Evolutionary conservation across 1,140 invertebrate genomes (phyloP), one percentile per base, ranked within the genome.

Genomic region (Cyrtorhinus lividipennis): DNA sequence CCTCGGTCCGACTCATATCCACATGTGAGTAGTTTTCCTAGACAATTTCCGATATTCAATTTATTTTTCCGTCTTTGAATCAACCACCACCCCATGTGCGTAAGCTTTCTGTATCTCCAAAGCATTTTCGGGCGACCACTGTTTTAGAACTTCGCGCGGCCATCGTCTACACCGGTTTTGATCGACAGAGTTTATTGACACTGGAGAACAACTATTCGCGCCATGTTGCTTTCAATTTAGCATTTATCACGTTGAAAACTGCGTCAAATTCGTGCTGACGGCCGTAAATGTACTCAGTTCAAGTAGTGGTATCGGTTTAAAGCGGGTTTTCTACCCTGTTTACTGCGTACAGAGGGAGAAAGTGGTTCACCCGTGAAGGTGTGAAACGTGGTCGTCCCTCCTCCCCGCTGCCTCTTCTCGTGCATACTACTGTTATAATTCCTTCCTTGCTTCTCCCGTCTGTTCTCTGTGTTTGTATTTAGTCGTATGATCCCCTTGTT

Each of bases 111-210:
- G n/a, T n/a, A n/a, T n/a, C n/a, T n/a, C n/a, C n/a, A n/a, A n/a
- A n/a, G n/a, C n/a, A n/a, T n/a, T n/a, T n/a, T n/a, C n/a, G n/a
- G n/a, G n/a, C n/a, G n/a, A n/a, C n/a, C n/a, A n/a, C n/a, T n/a
- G n/a, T n/a, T n/a, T n/a, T n/a, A n/a, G n/a, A n/a, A n/a, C n/a
- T n/a, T n/a, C n/a, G n/a, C n/a, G n/a, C n/a, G n/a, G n/a, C n/a
- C n/a, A n/a, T n/a, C n/a, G n/a, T n/a, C n/a, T n/a, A n/a, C n/a
- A n/a, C n/a, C n/a, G n/a, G n/a, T n/a, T n/a, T n/a, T n/a, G n/a
- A n/a, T n/a, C n/a, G n/a, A n/a, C n/a, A n/a, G 56, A 60, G 65
- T 66, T 66, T 66, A 66, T 66, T 66, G 65, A 66, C 65, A 66
- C 63, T 62, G 65, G 38, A 59, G 44, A 48, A n/a, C n/a, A n/a